Evolutionary conservation across 2,888 invertebrate species (phyloP), one percentile per base, ranked within the genome.

Genomic region (Phrixothrix hirtus): DNA sequence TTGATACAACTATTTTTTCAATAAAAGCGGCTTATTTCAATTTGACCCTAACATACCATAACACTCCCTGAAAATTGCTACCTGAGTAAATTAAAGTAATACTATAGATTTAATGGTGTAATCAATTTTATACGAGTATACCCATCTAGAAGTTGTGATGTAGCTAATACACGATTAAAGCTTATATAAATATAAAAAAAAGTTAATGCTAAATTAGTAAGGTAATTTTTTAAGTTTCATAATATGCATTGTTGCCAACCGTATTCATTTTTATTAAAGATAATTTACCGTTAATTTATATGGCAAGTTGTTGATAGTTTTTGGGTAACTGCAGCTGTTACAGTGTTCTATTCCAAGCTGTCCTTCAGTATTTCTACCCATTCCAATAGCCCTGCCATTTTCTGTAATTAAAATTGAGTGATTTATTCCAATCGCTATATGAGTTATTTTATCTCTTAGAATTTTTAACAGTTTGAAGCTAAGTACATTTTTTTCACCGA

Each of bases 391-490:
- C 62, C 81, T 80, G 1, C 86, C 85, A 12, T 81, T 80, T 64
- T 83, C 82, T 1, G 85, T 79, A 2, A 87, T 73, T 31, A 85
- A 78, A 3, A 83, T 82, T 1, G 83, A 81, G 67, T 88, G 87
- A 35, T 78, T 76, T 5, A 72, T 70, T 0, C 86, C 86, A 66
- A 87, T 78, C 34, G 81, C 79, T 1, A 84, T 78, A 60, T 81
- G 79, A 1, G 80, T 65, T 3, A 85, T 80, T 59, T 79, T 77
- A 43, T 80, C 79, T 0, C 78, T 76, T n/a, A 86, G 69, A 5
- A 75, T 70, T 49, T 76, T 74, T 0, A 86, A 71, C 49, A 58
- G 44, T 32, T 58, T 54, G 14, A 65, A 65, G 14, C 42, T 48
- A 27, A 61, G 56, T 9, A 62, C 35, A 9, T 64, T 55, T 9